phyloP scores from a whole-genome alignment of 2,797 vertebrate species.

The Falco biarmicus region DNA sequence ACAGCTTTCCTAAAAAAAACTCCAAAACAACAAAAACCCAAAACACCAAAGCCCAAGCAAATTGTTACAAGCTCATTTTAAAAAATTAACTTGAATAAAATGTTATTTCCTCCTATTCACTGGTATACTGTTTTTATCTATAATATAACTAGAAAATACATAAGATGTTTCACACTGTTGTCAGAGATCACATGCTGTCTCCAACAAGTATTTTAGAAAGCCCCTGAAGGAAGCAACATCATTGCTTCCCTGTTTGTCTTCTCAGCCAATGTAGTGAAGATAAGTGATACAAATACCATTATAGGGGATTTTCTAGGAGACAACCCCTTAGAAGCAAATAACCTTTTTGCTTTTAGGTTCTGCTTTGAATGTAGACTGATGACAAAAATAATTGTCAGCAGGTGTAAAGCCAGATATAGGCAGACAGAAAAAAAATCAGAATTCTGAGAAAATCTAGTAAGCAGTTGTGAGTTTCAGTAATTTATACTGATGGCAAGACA shows the following conservation, averaged over 20 bases:
- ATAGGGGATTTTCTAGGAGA: background rate
- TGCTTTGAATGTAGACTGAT: background rate
- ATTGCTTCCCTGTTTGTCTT: background rate
- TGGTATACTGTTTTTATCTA: background rate
- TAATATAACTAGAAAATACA: background rate
- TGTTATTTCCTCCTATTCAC: background rate
- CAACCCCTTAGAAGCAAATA: background rate
- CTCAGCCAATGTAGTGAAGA: background rate
- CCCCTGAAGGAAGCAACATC: background rate
- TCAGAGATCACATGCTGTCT: background rate
- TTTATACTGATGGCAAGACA: background rate
- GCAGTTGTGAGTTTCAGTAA: background rate
- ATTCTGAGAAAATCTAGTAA: background rate
- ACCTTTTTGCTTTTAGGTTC: background rate
- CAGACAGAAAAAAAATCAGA: background rate
- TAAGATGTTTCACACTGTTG: background rate
- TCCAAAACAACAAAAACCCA: background rate
- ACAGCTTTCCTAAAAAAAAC: background rate
- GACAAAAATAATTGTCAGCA: background rate
- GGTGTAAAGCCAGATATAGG: background rate
- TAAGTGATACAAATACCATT: background rate
- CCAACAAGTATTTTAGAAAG: background rate
- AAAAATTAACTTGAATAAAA: background rate
- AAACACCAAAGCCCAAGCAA: background rate
- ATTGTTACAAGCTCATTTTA: background rate